Conservation (phyloP, 2,888 invertebrate genomes). For the Balanococcus diminutus region DNA sequence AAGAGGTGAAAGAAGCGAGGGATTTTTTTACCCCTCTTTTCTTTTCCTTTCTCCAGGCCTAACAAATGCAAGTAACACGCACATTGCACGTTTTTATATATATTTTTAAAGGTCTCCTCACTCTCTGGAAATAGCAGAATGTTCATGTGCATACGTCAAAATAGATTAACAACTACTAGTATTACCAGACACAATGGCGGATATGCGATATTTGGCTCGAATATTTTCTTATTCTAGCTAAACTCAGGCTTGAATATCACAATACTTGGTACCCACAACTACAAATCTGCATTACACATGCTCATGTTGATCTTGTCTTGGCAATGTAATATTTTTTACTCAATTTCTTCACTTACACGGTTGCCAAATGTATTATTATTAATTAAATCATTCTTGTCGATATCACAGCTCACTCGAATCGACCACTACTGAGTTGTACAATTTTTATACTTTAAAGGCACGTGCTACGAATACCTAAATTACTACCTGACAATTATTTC, state of each 20-base stretch:
- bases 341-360: background rate
- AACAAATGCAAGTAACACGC: background rate
- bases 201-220: background rate
- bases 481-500: no score
- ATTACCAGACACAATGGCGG: conserved; percentile 39
- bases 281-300: no score
- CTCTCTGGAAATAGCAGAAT: background rate
- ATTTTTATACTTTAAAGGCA: no score
- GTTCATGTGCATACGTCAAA: no score
- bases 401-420: no score
- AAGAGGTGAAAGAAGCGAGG: conserved; percentile 20
- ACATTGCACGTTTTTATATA: background rate
- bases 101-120: background rate
- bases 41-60: background rate
- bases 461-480: no score
- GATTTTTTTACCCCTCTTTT: background rate
- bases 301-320: background rate
- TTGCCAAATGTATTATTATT: background rate
- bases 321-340: background rate
- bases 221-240: background rate
- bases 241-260: no score
- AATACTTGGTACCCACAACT: no score
- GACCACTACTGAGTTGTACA: no score
- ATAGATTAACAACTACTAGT: background rate
- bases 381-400: no score